Percentiles rank a stretch among this genome's conserved stretches.
Evolutionary conservation across 2,888 invertebrate genomes (phyloP).

Genomic region (Agrypnus murinus): DNA sequence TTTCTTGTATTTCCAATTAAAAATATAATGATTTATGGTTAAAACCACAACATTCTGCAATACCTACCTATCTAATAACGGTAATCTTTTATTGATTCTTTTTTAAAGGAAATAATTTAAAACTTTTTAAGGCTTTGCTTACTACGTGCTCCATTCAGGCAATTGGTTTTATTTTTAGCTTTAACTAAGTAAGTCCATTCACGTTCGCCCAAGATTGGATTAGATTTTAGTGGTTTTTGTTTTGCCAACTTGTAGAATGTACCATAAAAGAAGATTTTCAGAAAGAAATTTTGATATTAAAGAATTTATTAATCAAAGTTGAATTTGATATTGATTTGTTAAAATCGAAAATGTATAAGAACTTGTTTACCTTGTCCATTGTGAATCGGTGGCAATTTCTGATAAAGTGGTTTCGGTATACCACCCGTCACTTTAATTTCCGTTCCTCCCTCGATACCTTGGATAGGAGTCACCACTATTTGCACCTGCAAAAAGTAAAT

Average conservation of each 20-base stretch:
- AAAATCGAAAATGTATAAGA: too few relatives aligned
- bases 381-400: conserved; percentile 54
- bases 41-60: too few relatives aligned
- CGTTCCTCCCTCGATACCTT: conserved; percentile 62
- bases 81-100: neutral
- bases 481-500: conserved; percentile 63
- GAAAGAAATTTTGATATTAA: too few relatives aligned
- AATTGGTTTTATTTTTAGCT: conserved; percentile 1
- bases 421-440: conserved; percentile 66
- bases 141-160: neutral
- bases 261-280: too few relatives aligned
- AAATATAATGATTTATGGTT: too few relatives aligned
- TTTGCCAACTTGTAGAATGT: too few relatives aligned
- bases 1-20: too few relatives aligned
- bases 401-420: conserved; percentile 54
- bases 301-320: too few relatives aligned
- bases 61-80: too few relatives aligned
- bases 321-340: too few relatives aligned
- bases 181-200: neutral
- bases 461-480: conserved; percentile 63
- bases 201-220: neutral
- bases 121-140: neutral
- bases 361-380: conserved; percentile 53
- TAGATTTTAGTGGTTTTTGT: neutral
- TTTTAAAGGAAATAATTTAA: neutral